Percentiles rank a stretch among this genome's conserved stretches.
Conservation (phyloP, 2,888 invertebrate genomes). For the Drosophila neutralis region DNA sequence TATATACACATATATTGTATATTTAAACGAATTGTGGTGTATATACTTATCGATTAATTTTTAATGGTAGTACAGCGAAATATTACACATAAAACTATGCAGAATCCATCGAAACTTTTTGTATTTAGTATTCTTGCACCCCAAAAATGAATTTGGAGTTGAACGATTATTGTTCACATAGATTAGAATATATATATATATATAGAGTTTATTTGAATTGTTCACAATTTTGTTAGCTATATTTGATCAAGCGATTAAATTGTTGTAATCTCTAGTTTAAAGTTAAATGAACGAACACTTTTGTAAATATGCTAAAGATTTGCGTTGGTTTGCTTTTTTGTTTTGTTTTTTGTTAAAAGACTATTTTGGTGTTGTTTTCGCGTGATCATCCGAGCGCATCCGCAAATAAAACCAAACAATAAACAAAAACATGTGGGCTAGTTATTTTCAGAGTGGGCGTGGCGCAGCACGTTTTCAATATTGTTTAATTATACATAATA, state of each 20-base stretch:
- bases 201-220: constrained; percentile 37
- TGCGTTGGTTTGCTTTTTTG: constrained; percentile 15
- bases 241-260: constrained; percentile 51
- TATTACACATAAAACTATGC: constrained; percentile 65
- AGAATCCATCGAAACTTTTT: constrained; percentile 42
- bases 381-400: constrained; percentile 12
- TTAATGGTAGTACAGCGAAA: constrained; percentile 66
- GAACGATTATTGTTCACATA: constrained; percentile 23
- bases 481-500: constrained; percentile 50
- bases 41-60: constrained; percentile 57
- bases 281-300: constrained; percentile 45
- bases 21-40: constrained; percentile 67
- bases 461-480: constrained; percentile 41
- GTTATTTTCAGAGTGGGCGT: constrained; percentile 26
- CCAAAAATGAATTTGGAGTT: constrained; percentile 24
- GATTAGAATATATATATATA: constrained; percentile 5
- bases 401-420: constrained; percentile 35
- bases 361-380: constrained; percentile 39
- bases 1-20: constrained; percentile 44
- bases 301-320: constrained; percentile 44
- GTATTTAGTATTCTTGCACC: constrained; percentile 26
- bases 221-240: constrained; percentile 47
- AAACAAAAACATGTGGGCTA: constrained; percentile 33
- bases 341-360: constrained; percentile 7
- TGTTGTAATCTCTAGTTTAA: constrained; percentile 47